These are phyloP conservation scores for Epinotia nisella DNA, from an alignment of 2,888 invertebrate species.

Conservation along the genomic window DNA sequence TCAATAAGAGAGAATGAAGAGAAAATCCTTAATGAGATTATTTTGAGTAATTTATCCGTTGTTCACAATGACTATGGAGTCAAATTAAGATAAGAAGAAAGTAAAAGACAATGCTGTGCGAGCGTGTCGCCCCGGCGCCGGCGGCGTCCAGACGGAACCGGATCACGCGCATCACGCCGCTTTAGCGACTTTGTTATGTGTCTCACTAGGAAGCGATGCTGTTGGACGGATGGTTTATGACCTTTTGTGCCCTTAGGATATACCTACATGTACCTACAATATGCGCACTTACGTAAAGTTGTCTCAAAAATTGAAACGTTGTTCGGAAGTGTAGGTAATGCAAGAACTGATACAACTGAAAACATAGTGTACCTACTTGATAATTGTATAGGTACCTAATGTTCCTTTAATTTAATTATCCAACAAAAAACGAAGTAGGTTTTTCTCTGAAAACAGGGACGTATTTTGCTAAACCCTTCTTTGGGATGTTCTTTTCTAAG, in stretches of 20 bases:
- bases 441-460: too few species aligned
- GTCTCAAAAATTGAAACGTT: too few species aligned
- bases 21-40: conserved; percentile 23
- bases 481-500: too few species aligned
- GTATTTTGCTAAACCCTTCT: too few species aligned
- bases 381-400: too few species aligned
- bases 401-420: too few species aligned
- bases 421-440: too few species aligned
- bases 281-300: too few species aligned
- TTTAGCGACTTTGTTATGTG: conserved; percentile 27
- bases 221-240: conserved; percentile 21
- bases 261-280: background rate
- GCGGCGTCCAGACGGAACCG: conserved; percentile 51
- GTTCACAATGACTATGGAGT: conserved; percentile 48
- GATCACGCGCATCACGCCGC: conserved; percentile 46
- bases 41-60: conserved; percentile 32
- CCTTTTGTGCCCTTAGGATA: conserved; percentile 21
- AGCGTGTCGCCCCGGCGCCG: conserved; percentile 45
- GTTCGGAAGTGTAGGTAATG: too few species aligned
- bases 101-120: conserved; percentile 58
- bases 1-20: conserved; percentile 2
- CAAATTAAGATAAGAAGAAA: conserved; percentile 69
- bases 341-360: too few species aligned
- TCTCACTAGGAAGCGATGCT: conserved; percentile 14
- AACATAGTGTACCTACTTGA: too few species aligned